Evolutionary conservation across 1,140 invertebrate species (phyloP).

Genomic region (Drosophila funebris): DNA sequence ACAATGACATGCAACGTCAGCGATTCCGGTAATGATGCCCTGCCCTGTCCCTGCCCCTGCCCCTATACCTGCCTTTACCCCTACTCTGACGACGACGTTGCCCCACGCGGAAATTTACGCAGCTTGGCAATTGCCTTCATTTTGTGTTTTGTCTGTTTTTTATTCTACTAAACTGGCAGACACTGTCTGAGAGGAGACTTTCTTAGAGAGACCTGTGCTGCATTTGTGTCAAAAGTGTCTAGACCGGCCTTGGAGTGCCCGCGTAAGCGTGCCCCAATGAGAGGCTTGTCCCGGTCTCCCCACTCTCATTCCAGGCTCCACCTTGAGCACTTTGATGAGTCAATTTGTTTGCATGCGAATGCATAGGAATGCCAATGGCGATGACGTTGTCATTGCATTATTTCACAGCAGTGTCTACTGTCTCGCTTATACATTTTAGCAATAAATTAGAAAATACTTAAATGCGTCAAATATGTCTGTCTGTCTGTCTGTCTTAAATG

Average conservation of each 20-base stretch:
- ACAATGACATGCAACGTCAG: constrained; percentile 71
- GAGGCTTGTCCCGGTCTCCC: background rate
- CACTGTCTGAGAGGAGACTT: constrained; percentile 43
- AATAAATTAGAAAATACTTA: background rate
- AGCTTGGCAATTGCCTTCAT: constrained; percentile 74
- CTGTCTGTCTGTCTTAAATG: no score
- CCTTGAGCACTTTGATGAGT: constrained; percentile 68
- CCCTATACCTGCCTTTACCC: constrained; percentile 8
- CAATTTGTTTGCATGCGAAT: constrained; percentile 46
- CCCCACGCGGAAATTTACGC: constrained; percentile 73
- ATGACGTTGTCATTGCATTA: background rate
- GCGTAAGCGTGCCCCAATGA: constrained; percentile 28
- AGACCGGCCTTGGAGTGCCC: constrained; percentile 54
- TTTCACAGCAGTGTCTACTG: background rate
- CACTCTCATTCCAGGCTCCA: constrained; percentile 4
- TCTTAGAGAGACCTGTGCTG: constrained; percentile 51
- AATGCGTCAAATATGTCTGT: background rate
- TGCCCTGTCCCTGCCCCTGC: constrained; percentile 10
- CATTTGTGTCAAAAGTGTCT: constrained; percentile 81
- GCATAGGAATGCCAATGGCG: background rate
- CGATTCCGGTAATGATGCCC: constrained; percentile 21
- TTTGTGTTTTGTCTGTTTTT: constrained; percentile 30
- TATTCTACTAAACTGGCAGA: constrained; percentile 1
- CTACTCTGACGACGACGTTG: constrained; percentile 16
- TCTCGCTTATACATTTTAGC: background rate